A percentile compares a stretch with the other conserved stretches of the same genome.
These are phyloP conservation scores for Diorhabda elongata DNA, from an alignment of 1,140 invertebrate genomes.

Conservation along the genomic window DNA sequence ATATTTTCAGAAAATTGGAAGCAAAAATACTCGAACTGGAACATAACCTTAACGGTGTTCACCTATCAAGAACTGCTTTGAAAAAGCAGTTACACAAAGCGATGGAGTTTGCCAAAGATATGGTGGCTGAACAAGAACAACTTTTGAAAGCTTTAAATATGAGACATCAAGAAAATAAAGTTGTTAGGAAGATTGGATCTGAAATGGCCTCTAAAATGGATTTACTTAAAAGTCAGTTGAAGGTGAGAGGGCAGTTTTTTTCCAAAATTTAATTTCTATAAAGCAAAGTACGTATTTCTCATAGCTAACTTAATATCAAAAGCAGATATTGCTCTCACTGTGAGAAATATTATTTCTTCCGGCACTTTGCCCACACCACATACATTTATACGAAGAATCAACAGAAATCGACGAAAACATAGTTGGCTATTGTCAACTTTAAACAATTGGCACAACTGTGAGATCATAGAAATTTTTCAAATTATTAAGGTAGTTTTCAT, in stretches of 20 bases:
- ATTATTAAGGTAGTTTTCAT: no score
- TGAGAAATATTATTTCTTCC: no score
- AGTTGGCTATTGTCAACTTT: no score
- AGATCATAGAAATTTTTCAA: no score
- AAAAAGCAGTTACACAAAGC: slow-evolving; percentile 55
- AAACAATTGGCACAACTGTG: no score
- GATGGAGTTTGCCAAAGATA: slow-evolving; percentile 53
- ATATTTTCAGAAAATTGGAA: slow-evolving; percentile 48
- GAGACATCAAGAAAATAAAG: slow-evolving; percentile 52
- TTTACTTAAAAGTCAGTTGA: slow-evolving; percentile 52
- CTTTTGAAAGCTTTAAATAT: slow-evolving; percentile 49
- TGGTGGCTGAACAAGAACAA: slow-evolving; percentile 55
- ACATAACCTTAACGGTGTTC: slow-evolving; percentile 47
- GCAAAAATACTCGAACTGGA: slow-evolving; percentile 50
- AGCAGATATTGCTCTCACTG: no score
- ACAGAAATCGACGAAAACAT: no score
- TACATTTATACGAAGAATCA: no score
- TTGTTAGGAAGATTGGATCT: slow-evolving; percentile 50
- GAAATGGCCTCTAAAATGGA: slow-evolving; percentile 52
- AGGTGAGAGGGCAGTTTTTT: slow-evolving; percentile 40
- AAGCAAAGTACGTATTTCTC: no score
- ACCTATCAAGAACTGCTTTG: slow-evolving; percentile 53
- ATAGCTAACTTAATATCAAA: no score
- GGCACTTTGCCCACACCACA: no score
- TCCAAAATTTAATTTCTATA: no score